These are phyloP conservation scores for Smutsia gigantea DNA, from an alignment of 2,797 vertebrate species.

Conservation along the genomic window DNA sequence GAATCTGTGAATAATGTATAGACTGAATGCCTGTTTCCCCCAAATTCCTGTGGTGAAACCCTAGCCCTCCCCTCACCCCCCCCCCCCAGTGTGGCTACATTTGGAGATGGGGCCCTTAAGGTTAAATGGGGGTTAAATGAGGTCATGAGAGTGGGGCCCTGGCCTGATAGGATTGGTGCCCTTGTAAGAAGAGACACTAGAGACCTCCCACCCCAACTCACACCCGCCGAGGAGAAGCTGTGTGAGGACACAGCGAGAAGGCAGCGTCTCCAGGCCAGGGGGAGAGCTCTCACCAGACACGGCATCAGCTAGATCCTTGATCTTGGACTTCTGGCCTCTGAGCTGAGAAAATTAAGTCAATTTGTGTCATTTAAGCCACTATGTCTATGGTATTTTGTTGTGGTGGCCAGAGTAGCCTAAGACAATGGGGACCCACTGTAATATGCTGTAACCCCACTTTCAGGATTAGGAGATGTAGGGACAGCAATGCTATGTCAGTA, in stretches of 20 bases:
- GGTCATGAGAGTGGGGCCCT: background rate
- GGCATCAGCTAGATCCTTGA: background rate
- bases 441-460: background rate
- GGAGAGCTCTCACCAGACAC: background rate
- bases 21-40: background rate
- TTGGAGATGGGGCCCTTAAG: background rate
- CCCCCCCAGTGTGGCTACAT: background rate
- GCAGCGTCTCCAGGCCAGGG: background rate
- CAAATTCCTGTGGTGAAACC: background rate
- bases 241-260: background rate
- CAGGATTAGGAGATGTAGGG: background rate
- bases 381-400: background rate
- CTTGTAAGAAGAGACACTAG: background rate
- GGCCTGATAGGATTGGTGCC: background rate
- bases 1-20: background rate
- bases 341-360: background rate
- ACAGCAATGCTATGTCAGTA: background rate
- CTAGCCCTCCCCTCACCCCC: fast-evolving
- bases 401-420: too few relatives aligned
- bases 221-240: background rate
- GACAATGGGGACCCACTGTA: background rate
- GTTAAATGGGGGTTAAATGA: background rate
- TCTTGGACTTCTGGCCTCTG: background rate
- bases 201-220: background rate
- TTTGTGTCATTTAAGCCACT: background rate